A percentile compares a stretch with the other conserved stretches of the same genome.
Conservation (phyloP, 2,797 vertebrate genomes). For the Schizopygopsis malacanthus region DNA sequence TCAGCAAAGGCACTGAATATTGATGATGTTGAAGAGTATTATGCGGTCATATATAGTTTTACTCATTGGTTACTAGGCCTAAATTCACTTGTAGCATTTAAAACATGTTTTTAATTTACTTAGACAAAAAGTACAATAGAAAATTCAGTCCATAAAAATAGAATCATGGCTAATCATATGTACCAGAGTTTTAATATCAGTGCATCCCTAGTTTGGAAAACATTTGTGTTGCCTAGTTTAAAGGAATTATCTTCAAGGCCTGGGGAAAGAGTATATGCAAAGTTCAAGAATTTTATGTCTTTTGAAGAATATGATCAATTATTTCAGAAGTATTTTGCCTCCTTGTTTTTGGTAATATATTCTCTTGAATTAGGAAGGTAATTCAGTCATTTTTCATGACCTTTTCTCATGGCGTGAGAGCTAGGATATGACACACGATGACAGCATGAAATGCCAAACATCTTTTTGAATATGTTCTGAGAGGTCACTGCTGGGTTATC, state of each 20-base stretch:
- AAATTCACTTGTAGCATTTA: neutral
- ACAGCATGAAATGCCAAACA: constrained; percentile 57
- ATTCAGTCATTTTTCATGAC: neutral
- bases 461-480: neutral
- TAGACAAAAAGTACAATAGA: neutral
- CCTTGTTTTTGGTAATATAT: neutral
- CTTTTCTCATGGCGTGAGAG: neutral
- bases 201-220: neutral
- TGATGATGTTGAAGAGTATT: neutral
- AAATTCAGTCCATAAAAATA: neutral
- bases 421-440: neutral
- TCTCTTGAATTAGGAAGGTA: neutral
- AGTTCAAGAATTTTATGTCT: neutral
- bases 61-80: neutral
- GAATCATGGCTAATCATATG: neutral
- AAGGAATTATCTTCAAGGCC: neutral
- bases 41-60: neutral
- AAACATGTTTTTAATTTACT: neutral
- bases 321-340: neutral
- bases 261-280: too few species aligned
- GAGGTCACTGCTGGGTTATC: constrained; percentile 48
- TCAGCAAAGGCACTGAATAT: neutral
- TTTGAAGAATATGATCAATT: neutral
- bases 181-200: too few species aligned
- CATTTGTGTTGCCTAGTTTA: too few species aligned